These are phyloP conservation scores for Neocrepidodera transversa DNA, from an alignment of 2,888 invertebrate genomes.

Conservation along the genomic window DNA sequence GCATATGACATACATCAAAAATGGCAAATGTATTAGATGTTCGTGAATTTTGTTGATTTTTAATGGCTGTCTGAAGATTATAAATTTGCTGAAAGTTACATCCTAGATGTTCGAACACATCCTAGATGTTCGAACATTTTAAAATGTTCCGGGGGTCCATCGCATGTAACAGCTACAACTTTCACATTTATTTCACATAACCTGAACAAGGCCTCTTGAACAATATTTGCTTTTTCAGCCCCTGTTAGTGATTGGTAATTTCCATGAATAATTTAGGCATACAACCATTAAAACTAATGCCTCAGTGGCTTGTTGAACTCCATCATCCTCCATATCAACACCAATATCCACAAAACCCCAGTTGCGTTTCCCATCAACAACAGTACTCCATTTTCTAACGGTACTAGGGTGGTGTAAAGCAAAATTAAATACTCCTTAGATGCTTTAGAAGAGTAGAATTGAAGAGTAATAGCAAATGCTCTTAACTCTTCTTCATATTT, in stretches of 20 bases:
- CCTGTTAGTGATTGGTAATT: conserved; percentile 42
- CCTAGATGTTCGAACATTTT: not conserved
- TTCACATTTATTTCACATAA: conserved; percentile 26
- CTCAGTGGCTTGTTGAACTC: conserved; percentile 32
- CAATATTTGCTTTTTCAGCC: conserved; percentile 33
- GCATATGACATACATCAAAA: too few species aligned
- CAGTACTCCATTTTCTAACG: conserved; percentile 26
- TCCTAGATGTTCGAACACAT: not conserved
- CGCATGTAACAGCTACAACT: conserved; percentile 13
- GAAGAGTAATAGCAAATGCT: conserved; percentile 29
- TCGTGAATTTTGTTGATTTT: too few species aligned
- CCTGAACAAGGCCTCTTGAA: conserved; percentile 28
- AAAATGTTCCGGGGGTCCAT: not conserved
- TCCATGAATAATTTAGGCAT: conserved; percentile 35
- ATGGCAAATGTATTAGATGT: too few species aligned
- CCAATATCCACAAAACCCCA: conserved; percentile 38
- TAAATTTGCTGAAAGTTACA: too few species aligned
- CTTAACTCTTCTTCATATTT: conserved; percentile 12
- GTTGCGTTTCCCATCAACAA: conserved; percentile 27
- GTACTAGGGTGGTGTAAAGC: conserved; percentile 20
- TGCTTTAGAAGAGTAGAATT: conserved; percentile 32
- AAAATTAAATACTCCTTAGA: conserved; percentile 30
- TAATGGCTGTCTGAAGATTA: too few species aligned
- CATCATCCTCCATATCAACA: conserved; percentile 28
- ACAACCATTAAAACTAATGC: conserved; percentile 43